phyloP scores from a whole-genome alignment of 2,888 invertebrate genomes.

The Cosmorhoe ocellata region DNA sequence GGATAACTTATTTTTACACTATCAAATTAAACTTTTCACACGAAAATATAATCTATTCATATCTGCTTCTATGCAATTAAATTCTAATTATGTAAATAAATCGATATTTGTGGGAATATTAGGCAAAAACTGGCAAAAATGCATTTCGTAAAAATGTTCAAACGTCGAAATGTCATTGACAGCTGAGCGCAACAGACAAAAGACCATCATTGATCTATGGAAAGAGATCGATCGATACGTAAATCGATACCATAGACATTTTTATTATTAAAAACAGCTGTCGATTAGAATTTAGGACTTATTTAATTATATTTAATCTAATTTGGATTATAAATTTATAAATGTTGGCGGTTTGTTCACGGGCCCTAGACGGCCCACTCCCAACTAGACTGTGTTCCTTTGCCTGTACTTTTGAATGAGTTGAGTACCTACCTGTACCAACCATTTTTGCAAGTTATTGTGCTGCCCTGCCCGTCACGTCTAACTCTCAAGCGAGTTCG shows the following conservation, averaged over 20 bases:
- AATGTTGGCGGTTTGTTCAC: too few species aligned
- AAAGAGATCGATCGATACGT: slow-evolving; percentile 66
- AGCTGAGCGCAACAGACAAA: slow-evolving; percentile 73
- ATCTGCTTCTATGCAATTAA: slow-evolving; percentile 7
- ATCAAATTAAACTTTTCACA: slow-evolving; percentile 20
- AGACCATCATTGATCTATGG: slow-evolving; percentile 58
- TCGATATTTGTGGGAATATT: slow-evolving; percentile 34
- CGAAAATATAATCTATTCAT: slow-evolving; percentile 1
- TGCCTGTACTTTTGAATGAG: too few species aligned
- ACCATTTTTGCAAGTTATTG: too few species aligned
- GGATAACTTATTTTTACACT: slow-evolving; percentile 28
- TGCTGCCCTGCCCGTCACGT: too few species aligned
- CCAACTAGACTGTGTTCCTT: too few species aligned
- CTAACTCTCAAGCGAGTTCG: too few species aligned
- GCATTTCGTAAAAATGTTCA: slow-evolving; percentile 62
- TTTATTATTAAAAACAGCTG: neutral
- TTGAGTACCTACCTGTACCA: too few species aligned
- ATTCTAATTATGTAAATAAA: slow-evolving; percentile 31
- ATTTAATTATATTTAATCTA: too few species aligned
- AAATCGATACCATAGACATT: slow-evolving; percentile 30
- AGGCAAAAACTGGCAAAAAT: slow-evolving; percentile 54
- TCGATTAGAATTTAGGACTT: too few species aligned
- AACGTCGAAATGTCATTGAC: slow-evolving; percentile 74
- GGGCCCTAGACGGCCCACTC: too few species aligned
- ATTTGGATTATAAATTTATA: too few species aligned